Percentiles rank a stretch among this genome's conserved stretches.
Evolutionary conservation across 1,140 invertebrate genomes (phyloP).

Genomic region (Megalopta genalis): DNA sequence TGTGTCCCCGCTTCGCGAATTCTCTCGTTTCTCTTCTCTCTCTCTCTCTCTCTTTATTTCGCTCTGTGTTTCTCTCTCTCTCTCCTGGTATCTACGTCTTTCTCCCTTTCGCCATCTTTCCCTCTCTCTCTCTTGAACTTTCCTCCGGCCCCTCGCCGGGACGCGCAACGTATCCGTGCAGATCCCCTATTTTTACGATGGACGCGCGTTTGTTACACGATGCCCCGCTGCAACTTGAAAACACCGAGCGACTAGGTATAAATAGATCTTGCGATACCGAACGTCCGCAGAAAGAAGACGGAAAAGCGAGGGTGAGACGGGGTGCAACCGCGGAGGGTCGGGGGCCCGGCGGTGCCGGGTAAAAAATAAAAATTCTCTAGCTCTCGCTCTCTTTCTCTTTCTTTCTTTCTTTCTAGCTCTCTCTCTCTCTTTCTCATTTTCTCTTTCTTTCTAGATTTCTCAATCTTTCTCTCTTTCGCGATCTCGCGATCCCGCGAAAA

Average conservation of each 20-base stretch:
- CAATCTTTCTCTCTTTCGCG: no score
- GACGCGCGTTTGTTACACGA: slow-evolving; percentile 62
- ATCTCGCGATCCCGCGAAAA: neutral
- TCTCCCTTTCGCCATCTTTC: neutral
- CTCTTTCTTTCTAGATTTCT: neutral
- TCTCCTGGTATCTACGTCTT: neutral
- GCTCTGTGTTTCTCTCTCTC: neutral
- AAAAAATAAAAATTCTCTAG: slow-evolving; percentile 46
- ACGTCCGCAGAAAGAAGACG: slow-evolving; percentile 16
- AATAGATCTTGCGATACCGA: slow-evolving; percentile 58
- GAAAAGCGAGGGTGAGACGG: slow-evolving; percentile 31
- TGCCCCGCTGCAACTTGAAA: slow-evolving; percentile 61
- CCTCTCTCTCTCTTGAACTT: neutral
- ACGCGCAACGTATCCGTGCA: slow-evolving; percentile 37
- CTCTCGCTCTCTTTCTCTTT: neutral
- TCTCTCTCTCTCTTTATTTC: neutral
- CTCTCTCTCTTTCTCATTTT: neutral
- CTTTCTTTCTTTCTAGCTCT: neutral
- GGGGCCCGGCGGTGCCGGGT: neutral
- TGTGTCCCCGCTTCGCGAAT: slow-evolving; percentile 24
- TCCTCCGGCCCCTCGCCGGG: neutral
- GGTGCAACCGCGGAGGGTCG: neutral
- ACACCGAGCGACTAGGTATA: slow-evolving; percentile 62
- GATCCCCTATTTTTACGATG: slow-evolving; percentile 62
- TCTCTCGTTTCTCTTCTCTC: slow-evolving; percentile 2